A percentile compares a stretch with the other conserved stretches of the same genome.
These are phyloP conservation scores for Nomada flava DNA, from an alignment of 2,888 invertebrate genomes.

Conservation along the genomic window DNA sequence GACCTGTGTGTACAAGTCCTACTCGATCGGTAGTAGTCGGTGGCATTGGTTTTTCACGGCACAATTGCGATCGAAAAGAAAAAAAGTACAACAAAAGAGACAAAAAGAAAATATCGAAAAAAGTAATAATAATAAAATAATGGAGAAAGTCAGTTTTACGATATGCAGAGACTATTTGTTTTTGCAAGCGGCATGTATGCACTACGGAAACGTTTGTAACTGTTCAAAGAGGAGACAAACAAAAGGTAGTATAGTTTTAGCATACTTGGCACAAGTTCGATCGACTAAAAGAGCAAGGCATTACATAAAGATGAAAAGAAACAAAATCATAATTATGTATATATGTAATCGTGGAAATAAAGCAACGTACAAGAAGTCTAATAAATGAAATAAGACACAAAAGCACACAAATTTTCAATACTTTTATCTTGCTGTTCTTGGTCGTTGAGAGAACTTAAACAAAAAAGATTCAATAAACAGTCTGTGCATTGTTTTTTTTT, in stretches of 20 bases:
- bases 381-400: conserved; percentile 55
- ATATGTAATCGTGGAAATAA: conserved; percentile 18
- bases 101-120: neutral
- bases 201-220: conserved; percentile 60
- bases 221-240: conserved; percentile 43
- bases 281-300: conserved; percentile 70
- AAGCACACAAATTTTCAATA: conserved; percentile 62
- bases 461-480: conserved; percentile 78
- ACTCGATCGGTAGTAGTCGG: conserved; percentile 47
- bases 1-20: conserved; percentile 53
- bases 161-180: conserved; percentile 62
- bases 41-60: conserved; percentile 46
- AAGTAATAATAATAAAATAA: conserved; percentile 5
- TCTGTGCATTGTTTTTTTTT: conserved; percentile 79
- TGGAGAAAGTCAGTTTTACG: conserved; percentile 38
- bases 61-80: conserved; percentile 46
- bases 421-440: conserved; percentile 34
- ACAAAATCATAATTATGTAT: conserved; percentile 28
- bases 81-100: conserved; percentile 22
- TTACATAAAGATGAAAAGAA: conserved; percentile 45
- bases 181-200: conserved; percentile 65
- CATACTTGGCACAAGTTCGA: conserved; percentile 71
- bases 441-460: conserved; percentile 68
- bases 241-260: conserved; percentile 57
- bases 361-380: conserved; percentile 58